Evolutionary conservation across 1,140 invertebrate genomes (phyloP).

Genomic region (Acromyrmex charruanus): DNA sequence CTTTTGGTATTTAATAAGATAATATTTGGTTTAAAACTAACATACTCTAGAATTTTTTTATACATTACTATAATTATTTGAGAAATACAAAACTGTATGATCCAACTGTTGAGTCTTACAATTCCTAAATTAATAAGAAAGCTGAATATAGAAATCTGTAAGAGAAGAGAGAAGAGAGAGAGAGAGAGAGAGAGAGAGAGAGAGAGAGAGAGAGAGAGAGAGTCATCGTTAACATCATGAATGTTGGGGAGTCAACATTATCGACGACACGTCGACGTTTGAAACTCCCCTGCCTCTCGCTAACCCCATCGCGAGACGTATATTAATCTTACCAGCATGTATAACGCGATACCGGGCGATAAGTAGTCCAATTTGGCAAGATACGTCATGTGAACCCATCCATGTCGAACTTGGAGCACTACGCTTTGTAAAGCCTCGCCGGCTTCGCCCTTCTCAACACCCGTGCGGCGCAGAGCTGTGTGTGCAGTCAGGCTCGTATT

Average conservation of each 20-base stretch:
- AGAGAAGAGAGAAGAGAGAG: too few species aligned
- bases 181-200: too few species aligned
- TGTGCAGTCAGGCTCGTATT: constrained; percentile 74
- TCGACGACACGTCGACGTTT: background rate
- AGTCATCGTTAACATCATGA: background rate
- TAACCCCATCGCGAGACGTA: constrained; percentile 39
- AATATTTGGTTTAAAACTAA: too few species aligned
- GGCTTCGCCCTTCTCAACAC: constrained; percentile 75
- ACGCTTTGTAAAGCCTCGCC: constrained; percentile 73
- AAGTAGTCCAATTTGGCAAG: constrained; percentile 73
- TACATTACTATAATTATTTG: too few species aligned
- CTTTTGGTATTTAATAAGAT: too few species aligned
- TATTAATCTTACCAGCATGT: constrained; percentile 52
- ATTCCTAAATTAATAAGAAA: background rate
- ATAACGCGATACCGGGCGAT: constrained; percentile 17
- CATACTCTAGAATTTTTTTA: too few species aligned
- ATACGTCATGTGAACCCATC: constrained; percentile 74
- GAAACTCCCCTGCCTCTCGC: background rate
- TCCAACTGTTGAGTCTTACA: background rate
- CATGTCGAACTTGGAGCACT: constrained; percentile 69
- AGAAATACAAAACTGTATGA: too few species aligned
- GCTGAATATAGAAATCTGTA: background rate
- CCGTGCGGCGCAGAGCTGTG: constrained; percentile 59
- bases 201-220: background rate
- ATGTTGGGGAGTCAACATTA: background rate